A percentile compares a stretch with the other conserved stretches of the same genome.
Evolutionary conservation across 2,888 invertebrate genomes (phyloP).

Genomic region (Synanthedon vespiformis): DNA sequence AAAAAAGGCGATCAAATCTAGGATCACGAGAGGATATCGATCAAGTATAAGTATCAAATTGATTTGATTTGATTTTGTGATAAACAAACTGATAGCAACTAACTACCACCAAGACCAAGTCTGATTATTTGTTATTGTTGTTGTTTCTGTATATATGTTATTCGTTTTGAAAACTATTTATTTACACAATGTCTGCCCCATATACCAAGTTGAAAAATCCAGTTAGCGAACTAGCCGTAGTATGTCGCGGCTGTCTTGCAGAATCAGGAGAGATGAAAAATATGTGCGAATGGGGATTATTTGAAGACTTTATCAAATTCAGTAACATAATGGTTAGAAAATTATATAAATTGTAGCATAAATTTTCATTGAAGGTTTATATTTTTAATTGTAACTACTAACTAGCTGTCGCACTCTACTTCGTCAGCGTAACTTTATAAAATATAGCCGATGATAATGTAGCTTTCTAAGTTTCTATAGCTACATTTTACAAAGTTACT

Average conservation of each 20-base stretch:
- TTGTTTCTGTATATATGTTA: too few species aligned
- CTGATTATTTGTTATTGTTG: too few species aligned
- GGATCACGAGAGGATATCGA: too few species aligned
- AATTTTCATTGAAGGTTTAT: background rate
- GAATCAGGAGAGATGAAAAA: constrained; percentile 50
- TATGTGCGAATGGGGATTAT: constrained; percentile 43
- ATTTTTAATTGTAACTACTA: background rate
- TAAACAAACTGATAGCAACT: too few species aligned
- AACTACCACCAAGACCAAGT: too few species aligned
- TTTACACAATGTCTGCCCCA: background rate
- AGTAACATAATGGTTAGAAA: constrained; percentile 33
- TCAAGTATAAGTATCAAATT: too few species aligned
- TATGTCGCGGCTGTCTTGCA: constrained; percentile 49
- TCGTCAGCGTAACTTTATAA: too few species aligned
- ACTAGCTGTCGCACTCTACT: too few species aligned
- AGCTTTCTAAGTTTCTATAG: too few species aligned
- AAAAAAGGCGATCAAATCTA: too few species aligned
- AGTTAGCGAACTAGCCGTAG: background rate
- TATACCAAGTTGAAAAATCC: background rate
- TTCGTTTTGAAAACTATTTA: background rate
- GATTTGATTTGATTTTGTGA: background rate
- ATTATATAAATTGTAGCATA: background rate
- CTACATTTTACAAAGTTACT: too few species aligned
- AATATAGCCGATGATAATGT: too few species aligned
- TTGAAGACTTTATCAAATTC: constrained; percentile 35